Conservation (phyloP, 1,140 invertebrate genomes). For the Helicorthomorpha holstii region DNA sequence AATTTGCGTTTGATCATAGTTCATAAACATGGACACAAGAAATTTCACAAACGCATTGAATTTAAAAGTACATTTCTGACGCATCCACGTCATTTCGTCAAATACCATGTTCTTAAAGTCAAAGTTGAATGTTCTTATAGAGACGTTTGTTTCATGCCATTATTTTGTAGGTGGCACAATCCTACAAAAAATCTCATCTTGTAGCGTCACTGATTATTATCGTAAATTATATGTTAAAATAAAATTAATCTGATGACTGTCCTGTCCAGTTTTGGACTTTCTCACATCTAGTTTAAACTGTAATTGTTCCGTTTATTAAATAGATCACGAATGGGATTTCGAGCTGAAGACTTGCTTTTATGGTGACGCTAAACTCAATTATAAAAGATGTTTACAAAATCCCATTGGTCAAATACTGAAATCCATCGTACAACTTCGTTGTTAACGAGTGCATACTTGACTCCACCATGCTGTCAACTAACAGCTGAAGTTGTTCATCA, state of each 20-base stretch:
- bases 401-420: slow-evolving; percentile 98
- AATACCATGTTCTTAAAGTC: too few relatives aligned
- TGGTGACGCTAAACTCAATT: not conserved
- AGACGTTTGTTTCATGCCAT: too few relatives aligned
- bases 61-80: too few relatives aligned
- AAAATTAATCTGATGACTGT: not conserved
- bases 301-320: not conserved
- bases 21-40: too few relatives aligned
- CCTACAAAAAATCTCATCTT: too few relatives aligned
- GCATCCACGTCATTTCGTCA: too few relatives aligned
- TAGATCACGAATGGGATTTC: too few relatives aligned
- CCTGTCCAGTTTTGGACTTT: not conserved
- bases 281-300: not conserved
- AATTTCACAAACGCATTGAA: too few relatives aligned
- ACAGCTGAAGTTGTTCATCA: slow-evolving; percentile 81
- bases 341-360: not conserved
- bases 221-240: not conserved
- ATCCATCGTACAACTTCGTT: slow-evolving; percentile 95
- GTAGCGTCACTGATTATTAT: not conserved
- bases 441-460: slow-evolving; percentile 88
- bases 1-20: too few relatives aligned
- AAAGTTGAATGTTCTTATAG: too few relatives aligned
- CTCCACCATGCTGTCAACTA: slow-evolving; percentile 85
- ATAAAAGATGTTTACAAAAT: slow-evolving; percentile 40
- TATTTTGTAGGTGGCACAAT: too few relatives aligned